Evolutionary conservation across 1,140 invertebrate genomes (phyloP), one percentile per base, ranked within the genome.

Genomic region (Caenorhabditis remanei): DNA sequence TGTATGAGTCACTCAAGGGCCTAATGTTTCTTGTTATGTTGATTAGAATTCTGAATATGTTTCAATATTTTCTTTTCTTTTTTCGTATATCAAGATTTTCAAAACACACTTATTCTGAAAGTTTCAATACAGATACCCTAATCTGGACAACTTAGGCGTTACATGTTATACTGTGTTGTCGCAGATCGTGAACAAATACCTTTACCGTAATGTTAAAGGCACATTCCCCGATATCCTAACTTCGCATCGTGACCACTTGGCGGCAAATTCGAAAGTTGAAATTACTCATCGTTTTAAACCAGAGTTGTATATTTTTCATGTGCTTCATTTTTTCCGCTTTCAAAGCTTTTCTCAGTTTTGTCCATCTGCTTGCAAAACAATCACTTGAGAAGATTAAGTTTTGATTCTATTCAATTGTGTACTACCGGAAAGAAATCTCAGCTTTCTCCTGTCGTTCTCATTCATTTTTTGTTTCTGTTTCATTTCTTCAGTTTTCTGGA

Each of bases 401-500:
- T 79, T 79, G 46, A 79, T 79, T 79, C 71, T 46, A 79, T 53
- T 79, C 46, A 40, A 79, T 46, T 53, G n/a, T 13, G n/a, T 32
- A 32, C 71, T 16, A 79, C 71, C 46, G 71, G 46, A 79, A 79
- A 50, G n/a, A 79, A 5, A 79, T 50, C 71, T 48, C 46, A n/a
- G 41, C n/a, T n/a, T 71, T 71, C 24, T 32, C 41, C 65, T 46
- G 41, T 24, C 21, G 11, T 19, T 71, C 21, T 43, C 40, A 8
- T 46, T 71, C 21, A 41, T 71, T 71, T 71, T 71, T 71, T 71
- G 65, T 48, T 71, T 71, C 65, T 71, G 65, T 71, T 48, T 48
- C 43, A 79, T 79, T 79, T 19, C 46, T 50, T 79, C 40, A 50
- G 71, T 79, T 79, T 67, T 79, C 71, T 79, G 46, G 43, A 79